Evolutionary conservation across 2,113 vertebrate genomes (phyloP).

Genomic region (Furnarius figulus): DNA sequence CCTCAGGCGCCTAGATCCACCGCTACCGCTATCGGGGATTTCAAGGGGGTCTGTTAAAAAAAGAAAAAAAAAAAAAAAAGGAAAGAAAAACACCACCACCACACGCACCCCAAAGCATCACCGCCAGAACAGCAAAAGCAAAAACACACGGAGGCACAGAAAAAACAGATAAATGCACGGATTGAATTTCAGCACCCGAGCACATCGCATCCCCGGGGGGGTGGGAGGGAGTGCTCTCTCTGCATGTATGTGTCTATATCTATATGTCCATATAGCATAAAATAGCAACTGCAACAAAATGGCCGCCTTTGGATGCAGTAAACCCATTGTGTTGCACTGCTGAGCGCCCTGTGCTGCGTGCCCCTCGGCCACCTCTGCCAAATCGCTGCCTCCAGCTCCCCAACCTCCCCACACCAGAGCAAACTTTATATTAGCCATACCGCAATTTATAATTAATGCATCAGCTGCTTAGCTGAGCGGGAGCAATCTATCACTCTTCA

Average conservation of each 20-base stretch:
- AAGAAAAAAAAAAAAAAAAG: background rate
- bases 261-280: conserved; percentile 69
- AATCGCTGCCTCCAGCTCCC: conserved; percentile 63
- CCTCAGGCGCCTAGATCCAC: conserved; percentile 89
- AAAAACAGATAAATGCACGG: conserved; percentile 66
- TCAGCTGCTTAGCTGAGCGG: conserved; percentile 92
- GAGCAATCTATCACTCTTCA: conserved; percentile 97
- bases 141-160: conserved; percentile 1
- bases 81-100: background rate
- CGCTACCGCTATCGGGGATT: conserved; percentile 80
- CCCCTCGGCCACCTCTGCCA: conserved; percentile 57
- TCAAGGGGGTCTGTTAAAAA: conserved; percentile 88
- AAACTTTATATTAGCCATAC: conserved; percentile 87
- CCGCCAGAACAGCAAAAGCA: background rate
- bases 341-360: conserved; percentile 48
- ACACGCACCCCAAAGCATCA: conserved; percentile 36
- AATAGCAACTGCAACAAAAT: conserved; percentile 82
- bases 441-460: conserved; percentile 92
- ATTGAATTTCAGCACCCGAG: conserved; percentile 66
- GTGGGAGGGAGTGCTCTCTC: background rate
- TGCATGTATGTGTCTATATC: background rate
- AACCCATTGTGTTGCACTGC: conserved; percentile 76
- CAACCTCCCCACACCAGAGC: conserved; percentile 83
- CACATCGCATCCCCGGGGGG: background rate
- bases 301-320: conserved; percentile 79